Evolutionary conservation across 2,113 vertebrate genomes (phyloP).

Genomic region (Antechinus stuartii): DNA sequence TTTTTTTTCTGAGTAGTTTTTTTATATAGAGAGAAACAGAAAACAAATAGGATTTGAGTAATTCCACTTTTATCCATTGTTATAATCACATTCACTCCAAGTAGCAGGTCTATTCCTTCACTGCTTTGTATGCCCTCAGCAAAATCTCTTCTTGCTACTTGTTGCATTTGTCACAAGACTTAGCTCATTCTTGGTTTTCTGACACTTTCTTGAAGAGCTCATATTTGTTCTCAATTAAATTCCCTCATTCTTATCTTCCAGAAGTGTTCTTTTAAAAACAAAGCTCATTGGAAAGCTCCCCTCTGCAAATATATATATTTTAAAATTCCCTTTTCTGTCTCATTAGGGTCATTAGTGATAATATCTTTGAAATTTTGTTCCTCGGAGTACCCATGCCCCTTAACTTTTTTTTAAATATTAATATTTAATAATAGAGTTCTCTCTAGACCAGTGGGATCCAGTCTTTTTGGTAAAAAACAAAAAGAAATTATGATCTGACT

Average conservation of each 20-base stretch:
- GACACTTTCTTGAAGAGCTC: not conserved
- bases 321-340: not conserved
- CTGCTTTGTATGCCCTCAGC: not conserved
- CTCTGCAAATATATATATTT: not conserved
- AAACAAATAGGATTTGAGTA: not conserved
- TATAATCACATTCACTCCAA: not conserved
- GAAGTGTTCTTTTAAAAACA: not conserved
- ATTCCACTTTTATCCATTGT: not conserved
- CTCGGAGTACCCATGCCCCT: not conserved
- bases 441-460: too few species aligned
- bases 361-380: not conserved
- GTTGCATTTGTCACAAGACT: not conserved
- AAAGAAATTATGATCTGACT: too few species aligned
- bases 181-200: not conserved
- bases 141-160: not conserved
- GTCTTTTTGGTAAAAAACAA: too few species aligned
- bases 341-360: not conserved
- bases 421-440: too few species aligned
- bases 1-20: not conserved
- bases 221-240: not conserved
- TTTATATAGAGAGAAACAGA: not conserved
- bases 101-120: not conserved
- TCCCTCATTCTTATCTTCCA: not conserved
- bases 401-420: not conserved
- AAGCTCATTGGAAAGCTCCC: not conserved